Percentiles rank a stretch among this genome's conserved stretches.
Evolutionary conservation across 2,888 invertebrate genomes (phyloP).

Genomic region (Athetis lepigone): DNA sequence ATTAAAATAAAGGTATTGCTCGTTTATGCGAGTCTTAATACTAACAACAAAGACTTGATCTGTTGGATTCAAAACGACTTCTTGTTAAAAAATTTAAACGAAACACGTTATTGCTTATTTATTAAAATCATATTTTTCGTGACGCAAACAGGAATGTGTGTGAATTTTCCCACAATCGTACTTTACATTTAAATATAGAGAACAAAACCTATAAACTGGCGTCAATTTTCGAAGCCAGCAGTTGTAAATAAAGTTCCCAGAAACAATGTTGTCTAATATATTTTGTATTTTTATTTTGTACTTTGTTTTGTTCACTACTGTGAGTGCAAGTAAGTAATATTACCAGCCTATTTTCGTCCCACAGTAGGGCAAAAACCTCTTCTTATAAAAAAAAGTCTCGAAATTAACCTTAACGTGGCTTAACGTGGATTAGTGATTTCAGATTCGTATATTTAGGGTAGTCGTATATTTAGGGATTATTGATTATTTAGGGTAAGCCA

Average conservation of each 20-base stretch:
- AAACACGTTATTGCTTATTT: not conserved
- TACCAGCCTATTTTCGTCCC: too few species aligned
- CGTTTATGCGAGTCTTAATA: not conserved
- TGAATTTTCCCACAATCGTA: constrained; percentile 15
- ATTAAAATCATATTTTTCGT: too few species aligned
- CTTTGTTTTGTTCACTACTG: not conserved
- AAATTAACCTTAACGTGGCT: too few species aligned
- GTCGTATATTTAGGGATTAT: too few species aligned
- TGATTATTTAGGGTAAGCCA: too few species aligned
- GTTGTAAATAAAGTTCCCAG: not conserved
- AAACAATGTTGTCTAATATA: constrained; percentile 21
- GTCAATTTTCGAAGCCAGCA: not conserved
- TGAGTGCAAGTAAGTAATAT: constrained; percentile 32
- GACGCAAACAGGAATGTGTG: not conserved
- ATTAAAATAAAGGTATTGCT: not conserved
- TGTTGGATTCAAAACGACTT: not conserved
- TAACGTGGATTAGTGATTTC: too few species aligned
- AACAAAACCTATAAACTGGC: not conserved
- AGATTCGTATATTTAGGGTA: too few species aligned
- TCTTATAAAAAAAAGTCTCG: too few species aligned
- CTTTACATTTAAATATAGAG: too few species aligned
- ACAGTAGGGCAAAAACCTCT: too few species aligned
- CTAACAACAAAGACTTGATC: not conserved
- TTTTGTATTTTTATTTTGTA: constrained; percentile 2
- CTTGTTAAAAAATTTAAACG: not conserved